Conservation (phyloP, 2,888 invertebrate species). For the Pristionchus fissidentatus region DNA sequence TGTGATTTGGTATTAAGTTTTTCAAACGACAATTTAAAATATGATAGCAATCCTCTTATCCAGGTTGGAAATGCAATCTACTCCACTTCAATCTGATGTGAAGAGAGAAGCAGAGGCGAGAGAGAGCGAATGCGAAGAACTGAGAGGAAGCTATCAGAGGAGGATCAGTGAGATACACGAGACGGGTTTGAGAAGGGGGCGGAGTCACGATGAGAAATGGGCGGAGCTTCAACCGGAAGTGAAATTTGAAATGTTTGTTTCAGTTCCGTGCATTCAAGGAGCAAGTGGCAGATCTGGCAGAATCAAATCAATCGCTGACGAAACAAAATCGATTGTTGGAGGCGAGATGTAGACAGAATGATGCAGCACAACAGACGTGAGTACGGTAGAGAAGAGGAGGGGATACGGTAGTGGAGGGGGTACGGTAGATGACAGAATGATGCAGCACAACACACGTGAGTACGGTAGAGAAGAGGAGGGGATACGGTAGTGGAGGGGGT, state of each 20-base stretch:
- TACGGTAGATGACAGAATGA: no score
- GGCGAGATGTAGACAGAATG: conserved; percentile 83
- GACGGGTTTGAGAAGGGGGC: background rate
- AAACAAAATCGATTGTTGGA: conserved; percentile 93
- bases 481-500: no score
- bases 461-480: no score
- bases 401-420: no score
- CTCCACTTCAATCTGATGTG: conserved; percentile 54
- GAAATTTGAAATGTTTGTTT: conserved; percentile 23
- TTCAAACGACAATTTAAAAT: no score
- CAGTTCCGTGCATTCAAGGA: conserved; percentile 65
- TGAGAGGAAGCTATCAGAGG: conserved; percentile 89
- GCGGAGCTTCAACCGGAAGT: conserved; percentile 48
- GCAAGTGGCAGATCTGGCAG: conserved; percentile 87
- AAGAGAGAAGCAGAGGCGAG: conserved; percentile 87
- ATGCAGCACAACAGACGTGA: no score
- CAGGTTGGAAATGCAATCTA: conserved; percentile 50
- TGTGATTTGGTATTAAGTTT: no score
- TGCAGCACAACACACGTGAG: no score
- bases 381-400: no score
- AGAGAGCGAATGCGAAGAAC: conserved; percentile 94
- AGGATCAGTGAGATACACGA: conserved; percentile 81
- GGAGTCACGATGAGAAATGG: conserved; percentile 42
- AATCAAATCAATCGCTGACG: conserved; percentile 88
- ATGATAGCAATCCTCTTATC: no score